These are phyloP conservation scores for Lepidostoma basale DNA, from an alignment of 1,140 invertebrate species.

Conservation along the genomic window DNA sequence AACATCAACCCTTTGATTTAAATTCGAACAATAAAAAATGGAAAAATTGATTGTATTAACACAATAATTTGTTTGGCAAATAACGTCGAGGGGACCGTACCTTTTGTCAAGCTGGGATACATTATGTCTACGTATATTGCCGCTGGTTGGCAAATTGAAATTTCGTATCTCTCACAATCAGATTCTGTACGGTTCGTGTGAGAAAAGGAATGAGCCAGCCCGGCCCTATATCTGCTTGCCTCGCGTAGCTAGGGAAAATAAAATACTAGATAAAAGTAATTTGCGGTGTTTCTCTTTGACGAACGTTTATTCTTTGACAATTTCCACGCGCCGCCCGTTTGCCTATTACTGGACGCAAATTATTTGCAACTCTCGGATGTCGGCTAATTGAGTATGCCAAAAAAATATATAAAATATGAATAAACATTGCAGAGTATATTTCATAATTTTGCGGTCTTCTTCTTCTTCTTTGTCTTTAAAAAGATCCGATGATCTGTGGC, in stretches of 20 bases:
- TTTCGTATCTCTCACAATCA: constrained; percentile 7
- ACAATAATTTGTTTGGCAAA: too few species aligned
- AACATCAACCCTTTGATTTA: too few species aligned
- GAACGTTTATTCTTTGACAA: constrained; percentile 1
- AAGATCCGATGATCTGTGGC: too few species aligned
- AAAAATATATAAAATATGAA: too few species aligned
- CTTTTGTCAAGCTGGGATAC: too few species aligned
- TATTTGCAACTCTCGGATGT: neutral
- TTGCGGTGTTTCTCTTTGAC: constrained; percentile 9
- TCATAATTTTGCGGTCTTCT: too few species aligned
- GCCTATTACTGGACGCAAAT: neutral
- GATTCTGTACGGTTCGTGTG: neutral
- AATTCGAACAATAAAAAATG: too few species aligned
- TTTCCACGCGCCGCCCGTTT: neutral
- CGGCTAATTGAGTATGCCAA: too few species aligned
- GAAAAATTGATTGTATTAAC: too few species aligned
- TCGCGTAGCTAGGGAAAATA: neutral
- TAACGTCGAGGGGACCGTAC: too few species aligned
- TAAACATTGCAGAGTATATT: too few species aligned
- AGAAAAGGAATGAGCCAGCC: neutral
- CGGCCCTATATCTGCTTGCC: neutral
- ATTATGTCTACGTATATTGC: constrained; percentile 6
- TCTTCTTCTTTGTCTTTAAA: too few species aligned
- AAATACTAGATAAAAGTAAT: constrained; percentile 17
- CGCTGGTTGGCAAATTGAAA: constrained; percentile 36